Base-by-base conservation (phyloP, 2,797 vertebrate genomes). In the Chelonia mydas region DNA sequence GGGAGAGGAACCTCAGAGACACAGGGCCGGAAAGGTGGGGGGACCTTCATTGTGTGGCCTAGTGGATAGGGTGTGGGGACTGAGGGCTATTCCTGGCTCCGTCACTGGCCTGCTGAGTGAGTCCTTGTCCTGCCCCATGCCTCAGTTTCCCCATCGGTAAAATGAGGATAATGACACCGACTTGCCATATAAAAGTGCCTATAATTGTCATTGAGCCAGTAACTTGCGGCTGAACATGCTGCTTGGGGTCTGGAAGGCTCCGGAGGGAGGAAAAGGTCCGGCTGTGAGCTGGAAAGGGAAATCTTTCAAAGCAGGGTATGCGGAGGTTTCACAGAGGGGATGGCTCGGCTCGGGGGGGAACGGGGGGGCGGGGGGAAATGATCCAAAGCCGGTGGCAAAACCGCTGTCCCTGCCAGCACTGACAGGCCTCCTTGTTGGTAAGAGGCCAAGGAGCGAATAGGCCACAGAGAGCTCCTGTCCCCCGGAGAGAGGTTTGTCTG, bases 111-210 rank as follows among this genome's bases (percentile, higher is more conserved):
- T 41, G 17, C 17, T 41, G 37, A 19, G 23, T 21, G 37, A 74
- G 21, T 27, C 41, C 72, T 12, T 25, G 5, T 41, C 11, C 25
- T 0, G 4, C 9, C 17, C n/a, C 3, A n/a, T 68, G 19, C n/a
- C 65, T 68, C 65, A 41, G 65, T 68, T 68, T 68, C n/a, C n/a
- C 65, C 65, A 37, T 23, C 2, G 11, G 65, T 41, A 23, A 68
- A 23, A 68, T 41, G 10, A 37, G n/a, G 65, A 21, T 68, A 37
- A 68, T 17, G 16, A 21, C 19, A 10, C 65, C 4, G 17, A 68
- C 33, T 68, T 68, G n/a, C n/a, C 21, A 5, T 21, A 19, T 3
- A 68, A n/a, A 68, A 68, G 12, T 5, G 3, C 65, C n/a, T 21
- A 3, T 16, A 17, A 68, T 68, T 65, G 33, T 17, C 61, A 37